Base-by-base conservation (phyloP, 1,140 invertebrate species). In the Spodoptera frugiperda region DNA sequence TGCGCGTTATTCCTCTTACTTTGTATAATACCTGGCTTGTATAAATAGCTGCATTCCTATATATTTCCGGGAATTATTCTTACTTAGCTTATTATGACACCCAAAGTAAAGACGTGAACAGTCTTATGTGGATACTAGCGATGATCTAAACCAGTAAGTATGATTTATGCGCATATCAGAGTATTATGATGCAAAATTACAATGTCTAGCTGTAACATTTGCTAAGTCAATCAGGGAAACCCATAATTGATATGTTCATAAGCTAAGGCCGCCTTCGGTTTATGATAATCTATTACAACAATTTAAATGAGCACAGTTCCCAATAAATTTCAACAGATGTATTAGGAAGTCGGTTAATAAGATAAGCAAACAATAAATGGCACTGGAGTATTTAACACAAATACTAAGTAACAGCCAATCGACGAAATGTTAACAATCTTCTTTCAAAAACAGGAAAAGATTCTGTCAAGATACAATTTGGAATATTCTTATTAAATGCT, bases 401-500 rank as follows among this genome's bases (percentile, higher is more conserved):
- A 72, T 51, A 79, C 78, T 81, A 82, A 82, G 81, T 82, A 84
- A 81, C 81, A 81, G 83, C 79, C 79, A 81, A 81, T 78, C 48
- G 61, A 67, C 46, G 48, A 68, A 21, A 77, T 77, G 12, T 48
- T 19, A 46, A 73, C 53, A 59, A 46, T 30, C 21, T 17, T 49
- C 33, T 5, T 49, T 67, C 19, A 44, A 11, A 65, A 67, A 17
- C 8, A 75, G 15, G 78, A 76, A 61, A 67, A 77, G 61, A 82
- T 79, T 70, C 78, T 73, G 83, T 76, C 77, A 79, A 61, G 68
- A 53, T 80, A 78, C 81, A 15, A 33, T 48, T 48, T 54, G 55
- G 51, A 63, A 59, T 59, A 53, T 55, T 49, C 48, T 51, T 25
- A 83, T 84, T 88, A 90, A 89, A 90, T 89, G 86, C 88, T 88